Evolutionary conservation across 2,113 vertebrate genomes (phyloP).

Genomic region (Xenopus borealis): DNA sequence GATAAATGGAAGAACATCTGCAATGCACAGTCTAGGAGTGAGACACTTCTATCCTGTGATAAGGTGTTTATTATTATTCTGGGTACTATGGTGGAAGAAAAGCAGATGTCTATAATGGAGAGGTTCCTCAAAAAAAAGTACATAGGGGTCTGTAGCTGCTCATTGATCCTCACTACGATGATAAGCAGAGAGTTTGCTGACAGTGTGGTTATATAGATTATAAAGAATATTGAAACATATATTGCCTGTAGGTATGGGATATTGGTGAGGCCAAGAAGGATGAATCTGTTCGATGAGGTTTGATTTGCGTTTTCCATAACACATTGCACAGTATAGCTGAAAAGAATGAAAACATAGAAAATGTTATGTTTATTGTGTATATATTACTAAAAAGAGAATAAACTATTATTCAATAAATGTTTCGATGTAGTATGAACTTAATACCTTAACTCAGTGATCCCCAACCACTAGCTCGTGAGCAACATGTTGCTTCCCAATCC

Average conservation of each 20-base stretch:
- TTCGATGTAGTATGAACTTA: too few species aligned
- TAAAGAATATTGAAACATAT: background rate
- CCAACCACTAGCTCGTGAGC: too few species aligned
- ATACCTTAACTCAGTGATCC: too few species aligned
- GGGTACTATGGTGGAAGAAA: constrained; percentile 1
- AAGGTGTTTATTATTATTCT: constrained; percentile 1
- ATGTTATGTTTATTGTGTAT: too few species aligned
- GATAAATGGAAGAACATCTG: constrained; percentile 32
- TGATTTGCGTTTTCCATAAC: constrained; percentile 1
- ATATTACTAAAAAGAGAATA: too few species aligned
- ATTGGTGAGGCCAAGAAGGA: background rate
- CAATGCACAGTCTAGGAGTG: constrained; percentile 20
- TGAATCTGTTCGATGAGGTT: background rate
- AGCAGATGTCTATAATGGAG: constrained; percentile 6
- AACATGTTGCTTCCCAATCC: too few species aligned
- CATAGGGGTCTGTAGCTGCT: constrained; percentile 28
- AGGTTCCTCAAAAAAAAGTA: constrained; percentile 15
- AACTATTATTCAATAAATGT: too few species aligned
- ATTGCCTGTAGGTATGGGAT: constrained; percentile 6
- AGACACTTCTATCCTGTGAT: constrained; percentile 10
- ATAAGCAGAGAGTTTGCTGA: constrained; percentile 4
- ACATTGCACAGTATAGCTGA: too few species aligned
- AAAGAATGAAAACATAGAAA: too few species aligned
- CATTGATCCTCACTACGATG: constrained; percentile 7
- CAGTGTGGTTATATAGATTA: background rate